These are phyloP conservation scores for Phataginus tetradactyla DNA, from an alignment of 2,797 vertebrate species.

Conservation along the genomic window DNA sequence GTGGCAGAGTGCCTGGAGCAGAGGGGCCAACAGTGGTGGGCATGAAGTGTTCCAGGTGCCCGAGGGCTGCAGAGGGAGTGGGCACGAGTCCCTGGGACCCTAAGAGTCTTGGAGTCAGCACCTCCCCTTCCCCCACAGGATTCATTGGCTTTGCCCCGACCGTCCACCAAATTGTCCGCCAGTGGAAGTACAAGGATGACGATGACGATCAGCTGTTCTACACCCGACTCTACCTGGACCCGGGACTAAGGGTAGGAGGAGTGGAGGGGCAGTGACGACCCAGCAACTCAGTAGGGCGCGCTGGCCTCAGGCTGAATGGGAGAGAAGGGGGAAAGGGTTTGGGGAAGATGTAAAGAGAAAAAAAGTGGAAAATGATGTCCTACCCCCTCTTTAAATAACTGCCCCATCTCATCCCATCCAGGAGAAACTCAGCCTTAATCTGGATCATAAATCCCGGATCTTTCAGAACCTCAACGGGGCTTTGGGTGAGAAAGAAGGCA, in stretches of 20 bases:
- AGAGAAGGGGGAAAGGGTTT: accelerated
- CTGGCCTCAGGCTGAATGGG: neutral
- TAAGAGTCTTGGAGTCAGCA: neutral
- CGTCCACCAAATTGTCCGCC: slow-evolving; percentile 87
- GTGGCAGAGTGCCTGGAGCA: neutral
- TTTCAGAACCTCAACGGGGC: slow-evolving; percentile 96
- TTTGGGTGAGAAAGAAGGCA: slow-evolving; percentile 86
- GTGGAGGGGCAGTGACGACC: accelerated
- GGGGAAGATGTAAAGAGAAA: neutral
- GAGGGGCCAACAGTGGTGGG: neutral
- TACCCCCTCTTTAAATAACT: neutral
- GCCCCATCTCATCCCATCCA: slow-evolving; percentile 65
- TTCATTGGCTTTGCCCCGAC: slow-evolving; percentile 91
- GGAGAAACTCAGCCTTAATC: slow-evolving; percentile 90
- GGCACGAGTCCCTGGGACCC: neutral
- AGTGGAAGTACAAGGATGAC: slow-evolving; percentile 92
- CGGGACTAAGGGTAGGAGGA: slow-evolving; percentile 86
- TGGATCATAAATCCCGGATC: slow-evolving; percentile 93
- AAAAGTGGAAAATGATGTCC: neutral
- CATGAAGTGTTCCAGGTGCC: neutral
- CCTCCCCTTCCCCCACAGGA: slow-evolving; percentile 80
- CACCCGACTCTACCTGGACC: slow-evolving; percentile 92
- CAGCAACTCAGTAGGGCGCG: neutral
- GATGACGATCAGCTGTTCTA: slow-evolving; percentile 95
- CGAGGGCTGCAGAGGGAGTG: neutral